Conservation (phyloP, 2,797 vertebrate species). For the Oreonectes daqikongensis region DNA sequence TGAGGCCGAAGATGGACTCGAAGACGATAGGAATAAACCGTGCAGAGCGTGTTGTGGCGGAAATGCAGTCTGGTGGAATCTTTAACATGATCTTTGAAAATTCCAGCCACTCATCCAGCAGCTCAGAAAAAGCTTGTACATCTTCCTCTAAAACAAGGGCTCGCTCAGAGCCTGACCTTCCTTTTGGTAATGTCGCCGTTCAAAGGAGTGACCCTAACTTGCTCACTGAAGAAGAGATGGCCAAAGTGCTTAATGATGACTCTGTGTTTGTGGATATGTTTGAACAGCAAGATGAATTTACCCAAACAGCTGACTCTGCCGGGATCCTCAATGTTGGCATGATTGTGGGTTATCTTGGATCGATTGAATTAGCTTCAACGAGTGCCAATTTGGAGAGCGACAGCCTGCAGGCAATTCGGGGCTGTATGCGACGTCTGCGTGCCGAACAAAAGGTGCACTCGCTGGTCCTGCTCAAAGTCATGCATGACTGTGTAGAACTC, state of each 20-base stretch:
- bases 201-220: conserved; percentile 72
- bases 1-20: conserved; percentile 87
- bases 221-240: conserved; percentile 84
- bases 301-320: conserved; percentile 63
- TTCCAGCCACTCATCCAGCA: conserved; percentile 81
- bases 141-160: conserved; percentile 68
- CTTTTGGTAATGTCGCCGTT: conserved; percentile 62
- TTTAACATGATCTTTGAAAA: conserved; percentile 97
- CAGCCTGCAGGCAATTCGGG: conserved; percentile 95
- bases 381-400: conserved; percentile 88
- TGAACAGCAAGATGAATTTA: conserved; percentile 77
- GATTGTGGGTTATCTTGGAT: conserved; percentile 97
- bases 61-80: conserved; percentile 95
- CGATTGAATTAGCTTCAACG: conserved; percentile 92
- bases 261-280: conserved; percentile 81
- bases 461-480: conserved; percentile 91
- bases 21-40: conserved; percentile 94
- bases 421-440: conserved; percentile 94
- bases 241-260: conserved; percentile 79
- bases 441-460: conserved; percentile 97
- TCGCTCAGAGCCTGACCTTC: conserved; percentile 80
- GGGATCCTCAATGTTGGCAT: conserved; percentile 96
- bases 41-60: conserved; percentile 93
- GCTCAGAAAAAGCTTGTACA: conserved; percentile 74
- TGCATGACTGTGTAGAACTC: conserved; percentile 93